Percentiles rank a stretch among this genome's conserved stretches.
These are phyloP conservation scores for Aurelia sp. DNA, from an alignment of 30 jellyfish, hydroid and myxozoan genomes.

Conservation along the genomic window DNA sequence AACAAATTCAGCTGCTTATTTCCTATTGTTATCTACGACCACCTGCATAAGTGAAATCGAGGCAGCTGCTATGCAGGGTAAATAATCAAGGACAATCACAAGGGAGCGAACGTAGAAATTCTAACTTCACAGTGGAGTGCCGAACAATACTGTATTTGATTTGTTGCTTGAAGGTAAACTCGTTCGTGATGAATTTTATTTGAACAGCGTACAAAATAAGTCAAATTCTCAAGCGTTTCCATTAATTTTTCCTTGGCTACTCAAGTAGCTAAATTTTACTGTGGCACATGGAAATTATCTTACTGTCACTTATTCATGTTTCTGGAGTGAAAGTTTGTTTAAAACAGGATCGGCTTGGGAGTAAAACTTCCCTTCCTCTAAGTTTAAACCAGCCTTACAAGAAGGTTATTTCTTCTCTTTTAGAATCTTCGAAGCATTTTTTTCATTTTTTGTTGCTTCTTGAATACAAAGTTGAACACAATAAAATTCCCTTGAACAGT, in stretches of 20 bases:
- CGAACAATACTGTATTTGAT: conserved; percentile 28
- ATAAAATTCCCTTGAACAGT: no score
- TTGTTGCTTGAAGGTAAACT: conserved; percentile 2
- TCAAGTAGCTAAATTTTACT: neutral
- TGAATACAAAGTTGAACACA: no score
- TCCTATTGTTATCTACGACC: conserved; percentile 58
- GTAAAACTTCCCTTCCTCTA: no score
- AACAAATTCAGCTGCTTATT: conserved; percentile 75
- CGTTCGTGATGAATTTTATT: conserved; percentile 1
- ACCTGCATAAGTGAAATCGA: conserved; percentile 58
- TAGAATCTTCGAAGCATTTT: no score
- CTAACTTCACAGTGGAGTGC: conserved; percentile 15
- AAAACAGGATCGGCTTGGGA: no score
- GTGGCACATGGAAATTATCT: no score
- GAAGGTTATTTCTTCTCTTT: no score
- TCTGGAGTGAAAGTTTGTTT: no score
- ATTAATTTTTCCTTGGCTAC: neutral
- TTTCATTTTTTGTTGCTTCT: no score
- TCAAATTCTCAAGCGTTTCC: neutral
- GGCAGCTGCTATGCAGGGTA: conserved; percentile 64
- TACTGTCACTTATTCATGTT: no score
- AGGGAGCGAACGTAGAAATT: conserved; percentile 5
- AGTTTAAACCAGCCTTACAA: no score
- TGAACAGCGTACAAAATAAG: conserved; percentile 19
- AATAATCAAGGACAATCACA: conserved; percentile 27